Evolutionary conservation across 2,113 vertebrate species (phyloP).

Genomic region (pig (Sus scrofa)): T2T-Sscrofa CM000813.6:112057501-112058000

Average conservation of each 20-base stretch:
- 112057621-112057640: neutral
- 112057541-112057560: neutral
- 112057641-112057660: conserved; percentile 20
- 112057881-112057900: neutral
- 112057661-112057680: neutral
- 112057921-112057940: neutral
- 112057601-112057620: neutral
- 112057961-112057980: neutral
- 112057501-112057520: conserved; percentile 8
- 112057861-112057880: conserved; percentile 37
- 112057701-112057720: conserved; percentile 52
- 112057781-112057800: conserved; percentile 32
- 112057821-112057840: neutral
- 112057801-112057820: conserved; percentile 38
- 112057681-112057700: neutral
- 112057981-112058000: neutral
- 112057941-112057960: neutral
- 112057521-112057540: conserved; percentile 12
- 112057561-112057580: neutral
- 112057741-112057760: conserved; percentile 19
- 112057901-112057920: neutral
- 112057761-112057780: neutral
- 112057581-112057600: neutral
- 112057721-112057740: neutral
- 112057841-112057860: neutral